Base-by-base conservation (phyloP, 2,113 vertebrate species). In the Hipposideros armiger region DNA sequence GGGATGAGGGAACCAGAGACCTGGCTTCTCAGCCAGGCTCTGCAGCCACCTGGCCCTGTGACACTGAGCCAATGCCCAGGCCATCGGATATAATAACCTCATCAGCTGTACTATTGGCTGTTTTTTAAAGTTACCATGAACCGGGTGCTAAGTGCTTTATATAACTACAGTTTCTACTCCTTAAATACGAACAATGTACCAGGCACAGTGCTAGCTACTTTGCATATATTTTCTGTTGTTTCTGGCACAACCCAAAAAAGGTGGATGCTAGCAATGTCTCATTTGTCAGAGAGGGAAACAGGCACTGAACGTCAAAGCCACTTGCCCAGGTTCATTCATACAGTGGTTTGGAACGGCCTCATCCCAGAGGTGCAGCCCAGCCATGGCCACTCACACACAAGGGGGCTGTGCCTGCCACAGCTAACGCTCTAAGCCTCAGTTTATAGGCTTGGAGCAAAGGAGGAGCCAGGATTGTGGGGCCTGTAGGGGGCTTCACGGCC, bases 191-290 rank as follows among this genome's bases (percentile, higher is more conserved):
- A 77, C 69, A 66, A 47, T 30, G 24, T 19, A 62, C 84, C 64
- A 78, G 92, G 64, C 69, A 64, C 3, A 0, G 11, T 50, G 56
- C 91, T 45, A 42, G 40, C 62, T 83, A 82, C 64, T 96, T 94
- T 92, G 87, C 54, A 93, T 76, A 40, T 11, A 67, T 80, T 78
- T 50, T 60, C 86, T 83, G 64, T 74, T 83, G 11, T 88, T 94
- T 77, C 64, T n/a, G 10, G 47, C 87, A 76, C 52, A 83, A 60
- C 32, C 50, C 50, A 56, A 67, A 10, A 60, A 94, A 94, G 50
- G 45, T n/a, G 36, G 50, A 72, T 64, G 72, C 70, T 28, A 58
- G 70, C 60, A 52, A 58, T 26, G 64, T 58, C 81, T 78, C 32
- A 66, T 70, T 42, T 90, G 36, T 93, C 80, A 91, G 72, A 73